Conservation (phyloP, 35 echinoderm and acorn worm species). For the Antedon bifida region DNA sequence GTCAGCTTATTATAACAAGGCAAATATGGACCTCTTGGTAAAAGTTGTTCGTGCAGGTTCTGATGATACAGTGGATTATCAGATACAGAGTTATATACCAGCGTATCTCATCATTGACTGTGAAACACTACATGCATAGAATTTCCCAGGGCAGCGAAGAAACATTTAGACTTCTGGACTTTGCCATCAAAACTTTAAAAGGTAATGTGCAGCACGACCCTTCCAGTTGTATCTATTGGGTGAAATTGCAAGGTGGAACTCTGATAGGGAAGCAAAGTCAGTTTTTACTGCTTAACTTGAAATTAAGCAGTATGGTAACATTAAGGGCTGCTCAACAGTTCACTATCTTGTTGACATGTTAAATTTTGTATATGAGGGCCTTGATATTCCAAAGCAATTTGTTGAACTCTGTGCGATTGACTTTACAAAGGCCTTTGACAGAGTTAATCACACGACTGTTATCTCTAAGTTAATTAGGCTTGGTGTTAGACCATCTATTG, state of each 20-base stretch:
- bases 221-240: slow-evolving; percentile 37
- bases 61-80: slow-evolving; percentile 1
- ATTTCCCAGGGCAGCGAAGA: not conserved
- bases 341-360: slow-evolving; percentile 41
- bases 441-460: slow-evolving; percentile 15
- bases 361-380: slow-evolving; percentile 8
- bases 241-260: slow-evolving; percentile 38
- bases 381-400: slow-evolving; percentile 11
- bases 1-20: slow-evolving; percentile 40
- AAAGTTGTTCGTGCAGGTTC: slow-evolving; percentile 20
- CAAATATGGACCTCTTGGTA: slow-evolving; percentile 25
- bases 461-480: slow-evolving; percentile 10
- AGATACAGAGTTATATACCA: not conserved
- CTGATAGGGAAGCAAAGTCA: slow-evolving; percentile 12
- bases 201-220: slow-evolving; percentile 15
- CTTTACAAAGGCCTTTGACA: slow-evolving; percentile 29
- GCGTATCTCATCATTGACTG: not conserved
- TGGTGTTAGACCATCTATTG: not conserved
- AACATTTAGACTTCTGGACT: not conserved
- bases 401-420: slow-evolving; percentile 13
- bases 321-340: slow-evolving; percentile 3
- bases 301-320: slow-evolving; percentile 18
- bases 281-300: slow-evolving; percentile 10
- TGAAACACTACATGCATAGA: slow-evolving; percentile 11
- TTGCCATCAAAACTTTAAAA: not conserved